Evolutionary conservation across 2,797 vertebrate genomes (phyloP), one percentile per base, ranked within the genome.

Genomic region (Arnoldichthys spilopterus): DNA sequence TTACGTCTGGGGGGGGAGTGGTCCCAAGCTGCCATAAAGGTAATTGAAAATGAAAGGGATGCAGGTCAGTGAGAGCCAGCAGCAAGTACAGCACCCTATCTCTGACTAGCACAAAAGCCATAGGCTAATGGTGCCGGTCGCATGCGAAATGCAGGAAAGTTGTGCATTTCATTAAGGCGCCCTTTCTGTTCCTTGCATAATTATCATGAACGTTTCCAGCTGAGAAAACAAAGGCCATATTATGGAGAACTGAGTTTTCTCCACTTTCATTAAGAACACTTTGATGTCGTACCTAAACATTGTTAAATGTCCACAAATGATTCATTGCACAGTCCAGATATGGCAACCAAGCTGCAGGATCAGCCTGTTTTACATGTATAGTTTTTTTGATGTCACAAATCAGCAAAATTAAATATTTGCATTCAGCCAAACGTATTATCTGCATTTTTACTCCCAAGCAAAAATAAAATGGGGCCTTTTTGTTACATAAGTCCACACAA

Each of bases 1-100:
- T 90, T 91, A 84, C 72, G 78, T 85, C 34, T 79, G 81, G 81
- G 81, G 81, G 81, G 83, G 86, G 79, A 81, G 67, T 83, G 84
- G 87, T 87, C 85, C 84, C 86, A 77, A 81, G 75, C 81, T 71
- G 76, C 86, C 79, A 89, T 90, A 86, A 90, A 86, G 83, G 87
- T 88, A 87, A 91, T 88, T 90, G 86, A 90, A 91, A 90, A 84
- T 6, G 13, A 77, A 82, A 80, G 76, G 63, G 72, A 80, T 89
- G 82, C 82, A 78, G 88, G 84, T 83, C 72, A 84, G 26, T 7
- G 59, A 76, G 49, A 76, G 72, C 66, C 51, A 82, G 51, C 70
- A 26, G 24, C 53, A 76, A 69, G 43, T 63, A 13, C 40, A 69
- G 56, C 45, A 2, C 37, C 54, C 24, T 47, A 34, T 53, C 22